phyloP scores from a whole-genome alignment of 2,113 vertebrate species.

The Malaclemys terrapin region DNA sequence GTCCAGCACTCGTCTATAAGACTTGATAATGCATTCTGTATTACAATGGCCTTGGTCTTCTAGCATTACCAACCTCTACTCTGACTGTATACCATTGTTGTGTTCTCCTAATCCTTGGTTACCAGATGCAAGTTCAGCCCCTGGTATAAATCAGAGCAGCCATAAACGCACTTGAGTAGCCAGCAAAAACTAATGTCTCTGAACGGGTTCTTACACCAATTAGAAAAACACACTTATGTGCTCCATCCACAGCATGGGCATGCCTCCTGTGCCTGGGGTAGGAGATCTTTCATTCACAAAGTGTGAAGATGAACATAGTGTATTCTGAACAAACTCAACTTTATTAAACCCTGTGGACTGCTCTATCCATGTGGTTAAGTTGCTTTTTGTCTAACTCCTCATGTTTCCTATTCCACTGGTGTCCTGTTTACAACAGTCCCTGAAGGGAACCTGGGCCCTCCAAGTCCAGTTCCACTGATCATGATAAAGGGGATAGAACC shows the following conservation, averaged over 20 bases:
- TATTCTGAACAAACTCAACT: neutral
- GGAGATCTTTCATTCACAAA: neutral
- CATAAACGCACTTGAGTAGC: neutral
- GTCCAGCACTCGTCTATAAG: neutral
- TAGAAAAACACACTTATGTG: neutral
- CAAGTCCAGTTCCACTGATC: neutral
- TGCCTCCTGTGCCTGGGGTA: neutral
- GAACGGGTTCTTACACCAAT: too few relatives aligned
- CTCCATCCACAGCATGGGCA: too few relatives aligned
- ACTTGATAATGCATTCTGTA: neutral
- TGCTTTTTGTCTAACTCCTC: neutral
- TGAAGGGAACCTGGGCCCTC: neutral
- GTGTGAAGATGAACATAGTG: neutral
- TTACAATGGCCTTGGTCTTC: neutral
- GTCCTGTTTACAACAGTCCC: neutral
- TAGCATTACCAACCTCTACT: neutral
- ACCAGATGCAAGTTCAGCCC: neutral
- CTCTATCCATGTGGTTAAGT: neutral
- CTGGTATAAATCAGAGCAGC: neutral
- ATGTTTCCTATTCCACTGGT: neutral
- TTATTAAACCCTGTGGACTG: neutral
- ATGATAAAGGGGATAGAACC: neutral
- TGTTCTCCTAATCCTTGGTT: neutral
- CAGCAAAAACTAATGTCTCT: neutral
- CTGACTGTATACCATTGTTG: neutral